A percentile compares a stretch with the other conserved stretches of the same genome.
phyloP scores from a whole-genome alignment of 2,888 invertebrate species.

The Conus canariensis region DNA sequence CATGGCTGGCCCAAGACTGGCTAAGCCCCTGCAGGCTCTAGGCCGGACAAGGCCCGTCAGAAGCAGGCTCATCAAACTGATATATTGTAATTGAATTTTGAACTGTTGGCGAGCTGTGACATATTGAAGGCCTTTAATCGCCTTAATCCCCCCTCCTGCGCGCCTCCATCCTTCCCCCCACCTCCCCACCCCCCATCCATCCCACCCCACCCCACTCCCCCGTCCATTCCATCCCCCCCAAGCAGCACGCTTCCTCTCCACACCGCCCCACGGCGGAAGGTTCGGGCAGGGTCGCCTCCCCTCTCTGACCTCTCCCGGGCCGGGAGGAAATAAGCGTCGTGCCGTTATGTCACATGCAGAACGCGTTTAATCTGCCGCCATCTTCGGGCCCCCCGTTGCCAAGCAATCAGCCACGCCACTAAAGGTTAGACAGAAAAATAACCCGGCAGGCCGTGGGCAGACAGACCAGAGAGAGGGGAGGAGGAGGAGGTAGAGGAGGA shows the following conservation, averaged over 20 bases:
- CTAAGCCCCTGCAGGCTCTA: slow-evolving; percentile 10
- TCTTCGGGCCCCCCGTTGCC: slow-evolving; percentile 49
- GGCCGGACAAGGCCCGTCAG: slow-evolving; percentile 50
- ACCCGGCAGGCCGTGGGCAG: not conserved
- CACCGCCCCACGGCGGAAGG: slow-evolving; percentile 38
- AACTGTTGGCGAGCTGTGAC: slow-evolving; percentile 60
- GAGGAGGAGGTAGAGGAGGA: not conserved
- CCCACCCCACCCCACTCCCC: not conserved
- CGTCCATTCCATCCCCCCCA: slow-evolving; percentile 32
- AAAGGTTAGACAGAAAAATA: slow-evolving; percentile 50
- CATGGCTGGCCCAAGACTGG: not conserved
- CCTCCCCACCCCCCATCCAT: not conserved
- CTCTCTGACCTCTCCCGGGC: slow-evolving; percentile 43
- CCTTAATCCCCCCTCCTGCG: slow-evolving; percentile 45
- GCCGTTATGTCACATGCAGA: slow-evolving; percentile 55
- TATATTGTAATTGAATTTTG: slow-evolving; percentile 62
- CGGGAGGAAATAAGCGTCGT: slow-evolving; percentile 48
- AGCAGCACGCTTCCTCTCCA: not conserved
- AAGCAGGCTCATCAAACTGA: slow-evolving; percentile 57
- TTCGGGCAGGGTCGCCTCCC: slow-evolving; percentile 44
- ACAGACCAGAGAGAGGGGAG: not conserved
- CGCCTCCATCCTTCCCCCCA: not conserved
- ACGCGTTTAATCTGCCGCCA: slow-evolving; percentile 55
- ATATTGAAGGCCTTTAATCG: slow-evolving; percentile 58
- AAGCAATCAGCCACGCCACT: slow-evolving; percentile 49